Percentiles rank a stretch among this genome's conserved stretches.
phyloP scores from a whole-genome alignment of 2,113 vertebrate genomes.

The Platichthys stellatus region DNA sequence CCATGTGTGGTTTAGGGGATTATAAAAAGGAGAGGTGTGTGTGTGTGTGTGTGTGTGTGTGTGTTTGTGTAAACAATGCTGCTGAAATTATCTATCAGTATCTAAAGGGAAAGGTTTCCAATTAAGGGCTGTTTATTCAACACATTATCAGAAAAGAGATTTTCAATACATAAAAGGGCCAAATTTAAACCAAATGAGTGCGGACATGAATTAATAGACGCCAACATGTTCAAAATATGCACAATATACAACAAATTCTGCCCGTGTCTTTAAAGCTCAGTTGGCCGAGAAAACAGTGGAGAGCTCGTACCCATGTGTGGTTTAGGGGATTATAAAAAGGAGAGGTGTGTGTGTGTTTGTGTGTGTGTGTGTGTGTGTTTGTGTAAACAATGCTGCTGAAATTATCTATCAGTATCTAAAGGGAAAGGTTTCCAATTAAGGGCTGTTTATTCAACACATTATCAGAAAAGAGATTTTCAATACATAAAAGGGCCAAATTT shows the following conservation, averaged over 20 bases:
- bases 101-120: not conserved
- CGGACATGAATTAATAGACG: not conserved
- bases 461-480: too few relatives aligned
- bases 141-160: too few relatives aligned
- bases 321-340: slow-evolving; percentile 47
- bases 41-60: not conserved
- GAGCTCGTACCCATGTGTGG: slow-evolving; percentile 34
- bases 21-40: not conserved
- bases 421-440: not conserved
- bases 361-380: not conserved
- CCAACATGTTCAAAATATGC: not conserved
- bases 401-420: slow-evolving; percentile 2
- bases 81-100: slow-evolving; percentile 12
- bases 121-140: not conserved
- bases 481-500: not conserved
- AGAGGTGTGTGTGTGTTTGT: not conserved
- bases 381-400: slow-evolving; percentile 43
- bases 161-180: not conserved
- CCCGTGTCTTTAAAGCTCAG: too few relatives aligned
- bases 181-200: not conserved
- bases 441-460: not conserved
- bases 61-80: slow-evolving; percentile 36
- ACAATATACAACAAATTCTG: slow-evolving; percentile 27
- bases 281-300: slow-evolving; percentile 6
- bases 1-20: slow-evolving; percentile 48